These are phyloP conservation scores for Hycleus cichorii DNA, from an alignment of 1,140 invertebrate species.

Conservation along the genomic window DNA sequence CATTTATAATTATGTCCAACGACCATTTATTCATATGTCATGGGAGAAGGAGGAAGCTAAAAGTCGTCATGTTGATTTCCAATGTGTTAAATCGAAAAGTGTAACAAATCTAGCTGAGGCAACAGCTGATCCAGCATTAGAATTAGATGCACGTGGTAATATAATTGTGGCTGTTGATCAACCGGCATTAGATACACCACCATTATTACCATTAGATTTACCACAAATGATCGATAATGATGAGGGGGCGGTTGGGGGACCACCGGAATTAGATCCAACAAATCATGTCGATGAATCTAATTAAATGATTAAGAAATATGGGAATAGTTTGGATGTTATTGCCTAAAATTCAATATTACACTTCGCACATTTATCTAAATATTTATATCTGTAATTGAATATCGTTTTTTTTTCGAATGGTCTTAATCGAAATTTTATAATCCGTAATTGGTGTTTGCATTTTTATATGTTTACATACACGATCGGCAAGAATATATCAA, in stretches of 20 bases:
- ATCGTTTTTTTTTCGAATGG: too few relatives aligned
- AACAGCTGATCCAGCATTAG: slow-evolving; percentile 74
- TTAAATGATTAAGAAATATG: too few relatives aligned
- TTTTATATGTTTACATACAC: too few relatives aligned
- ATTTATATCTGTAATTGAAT: too few relatives aligned
- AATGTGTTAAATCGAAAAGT: slow-evolving; percentile 91
- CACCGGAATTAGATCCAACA: slow-evolving; percentile 24
- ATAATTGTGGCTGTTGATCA: slow-evolving; percentile 26
- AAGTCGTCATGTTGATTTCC: slow-evolving; percentile 97
- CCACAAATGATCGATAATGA: slow-evolving; percentile 34
- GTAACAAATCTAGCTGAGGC: slow-evolving; percentile 89
- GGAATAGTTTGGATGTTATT: too few relatives aligned
- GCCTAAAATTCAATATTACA: too few relatives aligned
- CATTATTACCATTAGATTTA: slow-evolving; percentile 20
- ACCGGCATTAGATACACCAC: slow-evolving; percentile 20
- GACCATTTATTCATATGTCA: slow-evolving; percentile 99
- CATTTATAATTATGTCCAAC: slow-evolving; percentile 98
- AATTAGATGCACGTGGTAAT: slow-evolving; percentile 55
- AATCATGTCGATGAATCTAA: too few relatives aligned
- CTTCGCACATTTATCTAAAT: too few relatives aligned
- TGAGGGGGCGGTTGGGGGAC: slow-evolving; percentile 42
- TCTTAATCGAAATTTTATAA: too few relatives aligned
- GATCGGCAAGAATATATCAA: too few relatives aligned
- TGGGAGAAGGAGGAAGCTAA: slow-evolving; percentile 99
- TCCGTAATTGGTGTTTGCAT: too few relatives aligned